A percentile compares a stretch with the other conserved stretches of the same genome.
phyloP scores from a whole-genome alignment of 2,113 vertebrate species.

The Sceloporus tristichus region DNA sequence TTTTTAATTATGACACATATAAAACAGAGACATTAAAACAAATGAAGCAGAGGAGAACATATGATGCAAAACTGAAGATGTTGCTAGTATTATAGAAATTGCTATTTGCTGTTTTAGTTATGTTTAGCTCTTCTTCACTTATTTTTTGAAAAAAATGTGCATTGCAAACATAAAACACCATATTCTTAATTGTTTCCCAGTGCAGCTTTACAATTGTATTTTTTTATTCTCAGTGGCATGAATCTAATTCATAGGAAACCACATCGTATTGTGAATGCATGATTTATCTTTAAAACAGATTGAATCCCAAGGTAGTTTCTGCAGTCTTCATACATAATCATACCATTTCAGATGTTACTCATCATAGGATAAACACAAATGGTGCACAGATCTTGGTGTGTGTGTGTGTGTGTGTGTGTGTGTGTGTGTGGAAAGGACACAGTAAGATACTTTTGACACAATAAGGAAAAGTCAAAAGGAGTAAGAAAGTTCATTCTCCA shows the following conservation, averaged over 20 bases:
- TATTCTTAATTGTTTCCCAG: conserved; percentile 64
- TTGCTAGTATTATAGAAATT: neutral
- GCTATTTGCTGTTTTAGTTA: conserved; percentile 18
- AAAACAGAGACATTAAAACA: neutral
- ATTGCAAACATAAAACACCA: conserved; percentile 57
- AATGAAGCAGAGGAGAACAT: conserved; percentile 40
- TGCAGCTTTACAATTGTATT: conserved; percentile 58
- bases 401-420: no score
- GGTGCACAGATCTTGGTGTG: no score
- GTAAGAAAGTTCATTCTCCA: neutral
- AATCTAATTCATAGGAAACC: conserved; percentile 60
- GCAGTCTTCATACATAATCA: conserved; percentile 9
- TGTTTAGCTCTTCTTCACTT: conserved; percentile 29
- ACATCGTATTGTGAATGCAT: conserved; percentile 59
- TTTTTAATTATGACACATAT: conserved; percentile 15
- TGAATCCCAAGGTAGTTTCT: conserved; percentile 50
- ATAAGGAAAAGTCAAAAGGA: neutral
- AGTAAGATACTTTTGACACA: no score
- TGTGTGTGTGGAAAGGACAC: no score
- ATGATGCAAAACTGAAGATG: neutral
- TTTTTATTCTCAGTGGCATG: conserved; percentile 55
- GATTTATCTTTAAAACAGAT: conserved; percentile 46
- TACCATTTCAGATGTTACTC: conserved; percentile 52
- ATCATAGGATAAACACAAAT: neutral
- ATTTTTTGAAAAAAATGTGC: conserved; percentile 55